Evolutionary conservation across 2,797 vertebrate genomes (phyloP).

Genomic region (Carcharodon carcharias): DNA sequence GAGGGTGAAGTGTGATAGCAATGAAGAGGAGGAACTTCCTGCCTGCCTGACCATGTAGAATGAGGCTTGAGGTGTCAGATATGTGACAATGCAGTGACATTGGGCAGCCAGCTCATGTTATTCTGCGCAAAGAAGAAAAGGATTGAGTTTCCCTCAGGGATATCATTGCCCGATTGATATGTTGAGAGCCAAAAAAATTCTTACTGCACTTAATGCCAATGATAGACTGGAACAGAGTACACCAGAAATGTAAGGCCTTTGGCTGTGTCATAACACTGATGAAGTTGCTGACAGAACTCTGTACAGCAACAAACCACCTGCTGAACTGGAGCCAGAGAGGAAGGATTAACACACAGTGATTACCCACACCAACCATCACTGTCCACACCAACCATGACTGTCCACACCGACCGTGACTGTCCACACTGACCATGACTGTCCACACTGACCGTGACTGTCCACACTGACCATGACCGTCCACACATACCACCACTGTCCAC

Average conservation of each 20-base stretch:
- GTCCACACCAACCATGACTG: neutral
- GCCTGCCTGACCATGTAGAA: neutral
- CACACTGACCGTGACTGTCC: too few relatives aligned
- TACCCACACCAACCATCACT: neutral
- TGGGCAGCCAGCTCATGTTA: neutral
- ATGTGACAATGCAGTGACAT: neutral
- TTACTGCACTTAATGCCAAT: neutral
- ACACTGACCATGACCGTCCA: neutral
- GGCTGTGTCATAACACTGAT: neutral
- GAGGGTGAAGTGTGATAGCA: neutral
- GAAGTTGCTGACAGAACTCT: neutral
- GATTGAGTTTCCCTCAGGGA: neutral
- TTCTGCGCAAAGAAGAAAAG: neutral
- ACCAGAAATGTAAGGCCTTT: neutral
- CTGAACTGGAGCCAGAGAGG: neutral
- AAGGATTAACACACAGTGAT: neutral
- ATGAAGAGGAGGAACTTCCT: neutral
- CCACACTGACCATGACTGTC: too few relatives aligned
- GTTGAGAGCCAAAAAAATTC: neutral
- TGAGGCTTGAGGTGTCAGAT: neutral
- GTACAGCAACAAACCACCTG: neutral
- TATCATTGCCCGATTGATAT: neutral
- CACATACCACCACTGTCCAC: neutral
- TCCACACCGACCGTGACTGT: too few relatives aligned
- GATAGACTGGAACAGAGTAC: neutral